Conservation (phyloP, 2,113 vertebrate species). For the Lepisosteus osseus region DNA sequence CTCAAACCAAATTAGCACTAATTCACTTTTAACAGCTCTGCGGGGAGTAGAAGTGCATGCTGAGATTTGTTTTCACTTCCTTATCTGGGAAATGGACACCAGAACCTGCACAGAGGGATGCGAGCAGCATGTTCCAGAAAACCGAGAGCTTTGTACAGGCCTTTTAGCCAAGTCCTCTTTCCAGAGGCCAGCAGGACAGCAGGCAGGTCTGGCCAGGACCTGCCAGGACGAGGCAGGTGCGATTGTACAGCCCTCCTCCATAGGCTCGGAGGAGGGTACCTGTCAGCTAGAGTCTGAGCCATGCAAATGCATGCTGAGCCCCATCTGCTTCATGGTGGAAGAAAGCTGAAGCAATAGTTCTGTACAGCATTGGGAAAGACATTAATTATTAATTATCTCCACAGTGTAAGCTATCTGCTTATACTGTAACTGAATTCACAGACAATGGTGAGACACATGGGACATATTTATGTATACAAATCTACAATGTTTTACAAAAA, state of each 20-base stretch:
- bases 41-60: not conserved
- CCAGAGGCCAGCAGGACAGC: not conserved
- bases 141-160: not conserved
- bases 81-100: not conserved
- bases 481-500: no score
- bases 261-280: not conserved
- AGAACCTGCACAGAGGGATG: not conserved
- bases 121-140: not conserved
- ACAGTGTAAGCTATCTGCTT: not conserved
- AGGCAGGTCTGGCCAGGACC: not conserved
- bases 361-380: not conserved
- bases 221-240: constrained; percentile 1
- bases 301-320: constrained; percentile 18
- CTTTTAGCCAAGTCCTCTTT: not conserved
- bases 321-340: not conserved
- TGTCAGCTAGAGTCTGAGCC: constrained; percentile 10
- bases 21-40: not conserved
- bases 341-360: not conserved
- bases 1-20: constrained; percentile 2
- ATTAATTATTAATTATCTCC: not conserved
- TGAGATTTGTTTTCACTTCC: constrained; percentile 3
- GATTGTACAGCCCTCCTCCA: not conserved
- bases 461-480: no score
- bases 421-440: no score
- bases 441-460: no score